Base-by-base conservation (phyloP, 53 echinoderm and acorn worm genomes). In the Actinopyga echinites region DNA sequence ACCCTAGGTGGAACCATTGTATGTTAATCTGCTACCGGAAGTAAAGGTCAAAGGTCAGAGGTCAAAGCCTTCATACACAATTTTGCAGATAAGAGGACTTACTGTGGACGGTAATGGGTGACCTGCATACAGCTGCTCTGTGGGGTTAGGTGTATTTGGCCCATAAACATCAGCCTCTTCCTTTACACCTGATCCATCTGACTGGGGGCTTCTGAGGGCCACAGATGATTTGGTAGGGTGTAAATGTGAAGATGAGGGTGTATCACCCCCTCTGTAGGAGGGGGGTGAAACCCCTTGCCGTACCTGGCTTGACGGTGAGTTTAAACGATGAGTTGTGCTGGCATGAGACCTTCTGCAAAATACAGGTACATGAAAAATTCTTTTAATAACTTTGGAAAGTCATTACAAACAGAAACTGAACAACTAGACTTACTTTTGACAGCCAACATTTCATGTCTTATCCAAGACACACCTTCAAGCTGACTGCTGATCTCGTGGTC, bases 51-150 rank as follows among this genome's bases (percentile, higher is more conserved):
- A n/a, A n/a, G n/a, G n/a, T n/a, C n/a, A n/a, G n/a, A n/a, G n/a
- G n/a, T n/a, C n/a, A n/a, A n/a, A n/a, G n/a, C n/a, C n/a, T n/a
- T n/a, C n/a, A 40, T 4, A 40, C 40, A 49, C 13, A 15, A 1
- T 49, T 2, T 49, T 49, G 17, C 49, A 15, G 49, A 17, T 49
- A 49, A 49, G 1, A 49, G 40, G 23, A 85, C 85, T 74, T 58
- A 85, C 85, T 20, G 67, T 44, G 60, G 85, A 58, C 58, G 85
- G 85, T 44, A 73, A 60, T 10, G 85, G 85, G 67, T 85, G 85
- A 74, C 85, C 78, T 78, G 78, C 54, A 25, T 78, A 52, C 32
- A 78, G 78, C 78, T 78, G 78, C 78, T 78, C 78, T 78, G 57
- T 56, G 32, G 25, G 78, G 35, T 78, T 54, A 56, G 40, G n/a